Conservation (phyloP, 2,797 vertebrate species). For the Ataeniobius toweri region DNA sequence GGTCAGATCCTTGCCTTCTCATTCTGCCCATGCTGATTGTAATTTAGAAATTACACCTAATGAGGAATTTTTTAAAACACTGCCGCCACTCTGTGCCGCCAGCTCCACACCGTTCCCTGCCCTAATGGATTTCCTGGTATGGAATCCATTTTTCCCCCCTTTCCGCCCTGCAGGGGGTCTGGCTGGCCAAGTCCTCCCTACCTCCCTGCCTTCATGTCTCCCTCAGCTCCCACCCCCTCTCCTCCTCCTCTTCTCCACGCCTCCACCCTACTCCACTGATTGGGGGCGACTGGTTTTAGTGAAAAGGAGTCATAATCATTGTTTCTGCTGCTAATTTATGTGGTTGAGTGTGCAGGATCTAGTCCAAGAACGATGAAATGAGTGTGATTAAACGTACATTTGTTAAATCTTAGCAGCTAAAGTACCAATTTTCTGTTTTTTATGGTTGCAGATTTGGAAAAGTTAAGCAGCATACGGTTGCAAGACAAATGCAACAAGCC, state of each 20-base stretch:
- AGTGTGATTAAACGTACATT: slow-evolving; percentile 66
- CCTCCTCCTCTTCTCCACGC: slow-evolving; percentile 12
- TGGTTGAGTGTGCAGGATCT: slow-evolving; percentile 65
- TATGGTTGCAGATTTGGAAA: slow-evolving; percentile 13
- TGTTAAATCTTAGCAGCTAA: slow-evolving; percentile 50
- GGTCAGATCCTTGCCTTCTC: slow-evolving; percentile 75
- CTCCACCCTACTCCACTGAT: slow-evolving; percentile 62
- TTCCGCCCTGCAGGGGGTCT: slow-evolving; percentile 78
- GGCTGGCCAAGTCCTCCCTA: slow-evolving; percentile 56
- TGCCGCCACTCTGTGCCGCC: slow-evolving; percentile 64
- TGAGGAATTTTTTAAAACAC: slow-evolving; percentile 81
- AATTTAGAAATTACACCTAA: slow-evolving; percentile 85
- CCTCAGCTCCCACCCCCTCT: slow-evolving; percentile 21
- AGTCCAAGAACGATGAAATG: slow-evolving; percentile 55
- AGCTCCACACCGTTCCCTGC: slow-evolving; percentile 67
- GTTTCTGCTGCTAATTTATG: slow-evolving; percentile 77
- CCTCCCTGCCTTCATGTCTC: slow-evolving; percentile 12
- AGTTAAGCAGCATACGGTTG: neutral
- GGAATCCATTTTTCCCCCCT: slow-evolving; percentile 78
- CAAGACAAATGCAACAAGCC: slow-evolving; percentile 20
- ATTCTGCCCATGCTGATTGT: slow-evolving; percentile 82
- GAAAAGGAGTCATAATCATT: slow-evolving; percentile 77
- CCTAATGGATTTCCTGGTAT: slow-evolving; percentile 85
- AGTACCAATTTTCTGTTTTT: slow-evolving; percentile 59
- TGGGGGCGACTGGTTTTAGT: slow-evolving; percentile 72